Conservation (phyloP, 2,113 vertebrate species). For the Electrona antarctica region DNA sequence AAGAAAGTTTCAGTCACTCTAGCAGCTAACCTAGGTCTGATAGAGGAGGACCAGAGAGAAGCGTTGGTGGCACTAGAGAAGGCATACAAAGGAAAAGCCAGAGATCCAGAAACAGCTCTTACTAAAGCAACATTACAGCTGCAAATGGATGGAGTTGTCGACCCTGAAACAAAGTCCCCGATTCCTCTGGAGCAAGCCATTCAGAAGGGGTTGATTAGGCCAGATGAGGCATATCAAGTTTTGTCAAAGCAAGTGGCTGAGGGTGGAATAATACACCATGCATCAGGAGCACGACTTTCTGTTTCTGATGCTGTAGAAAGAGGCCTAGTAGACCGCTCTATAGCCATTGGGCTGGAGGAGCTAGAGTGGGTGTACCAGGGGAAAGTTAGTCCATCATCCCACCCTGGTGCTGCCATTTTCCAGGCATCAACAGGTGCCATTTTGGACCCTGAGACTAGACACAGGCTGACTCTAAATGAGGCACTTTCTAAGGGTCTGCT, state of each 20-base stretch:
- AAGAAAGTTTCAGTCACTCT: slow-evolving; percentile 91
- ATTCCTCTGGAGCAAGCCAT: slow-evolving; percentile 82
- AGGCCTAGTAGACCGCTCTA: slow-evolving; percentile 77
- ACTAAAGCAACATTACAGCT: slow-evolving; percentile 85
- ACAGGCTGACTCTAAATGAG: slow-evolving; percentile 76
- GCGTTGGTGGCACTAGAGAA: slow-evolving; percentile 87
- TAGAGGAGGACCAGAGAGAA: slow-evolving; percentile 78
- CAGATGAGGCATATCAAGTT: slow-evolving; percentile 77
- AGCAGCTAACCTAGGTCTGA: slow-evolving; percentile 89
- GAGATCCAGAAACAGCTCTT: slow-evolving; percentile 71
- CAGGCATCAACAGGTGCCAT: slow-evolving; percentile 77
- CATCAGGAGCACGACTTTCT: slow-evolving; percentile 86
- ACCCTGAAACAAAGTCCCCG: slow-evolving; percentile 80
- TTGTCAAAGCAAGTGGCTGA: slow-evolving; percentile 86
- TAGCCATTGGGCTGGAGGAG: slow-evolving; percentile 78
- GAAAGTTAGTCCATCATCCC: slow-evolving; percentile 69
- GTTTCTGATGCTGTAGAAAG: slow-evolving; percentile 82
- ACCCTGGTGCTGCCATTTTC: slow-evolving; percentile 72
- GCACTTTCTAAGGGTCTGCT: slow-evolving; percentile 80
- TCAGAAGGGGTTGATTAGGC: slow-evolving; percentile 79
- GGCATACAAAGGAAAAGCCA: slow-evolving; percentile 84
- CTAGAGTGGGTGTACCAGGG: slow-evolving; percentile 79
- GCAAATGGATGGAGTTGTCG: slow-evolving; percentile 87
- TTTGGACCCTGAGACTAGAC: slow-evolving; percentile 73
- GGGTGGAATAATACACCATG: slow-evolving; percentile 90